Evolutionary conservation across 1,140 invertebrate genomes (phyloP).

Genomic region (Dreissena rostriformis): DNA sequence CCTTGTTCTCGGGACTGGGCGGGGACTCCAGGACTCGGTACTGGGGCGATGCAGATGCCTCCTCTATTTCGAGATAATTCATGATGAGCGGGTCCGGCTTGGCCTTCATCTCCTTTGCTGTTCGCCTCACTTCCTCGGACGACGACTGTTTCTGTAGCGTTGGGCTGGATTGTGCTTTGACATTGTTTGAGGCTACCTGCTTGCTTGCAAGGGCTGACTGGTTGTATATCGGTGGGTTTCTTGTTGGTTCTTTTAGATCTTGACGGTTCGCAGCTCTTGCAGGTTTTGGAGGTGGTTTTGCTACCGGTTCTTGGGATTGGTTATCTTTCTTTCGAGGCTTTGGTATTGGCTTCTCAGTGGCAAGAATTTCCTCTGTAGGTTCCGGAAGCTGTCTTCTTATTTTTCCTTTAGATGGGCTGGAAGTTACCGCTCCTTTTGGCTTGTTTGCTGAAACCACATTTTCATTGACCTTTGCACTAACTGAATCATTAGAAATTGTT

Average conservation of each 20-base stretch:
- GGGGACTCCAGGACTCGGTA: conserved; percentile 78
- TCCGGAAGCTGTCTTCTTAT: conserved; percentile 72
- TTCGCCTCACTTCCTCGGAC: conserved; percentile 63
- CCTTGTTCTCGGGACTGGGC: conserved; percentile 74
- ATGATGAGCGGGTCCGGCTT: conserved; percentile 75
- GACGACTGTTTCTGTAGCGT: conserved; percentile 71
- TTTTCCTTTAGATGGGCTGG: too few relatives aligned
- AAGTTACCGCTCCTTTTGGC: too few relatives aligned
- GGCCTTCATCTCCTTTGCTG: conserved; percentile 76
- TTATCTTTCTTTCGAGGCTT: conserved; percentile 58
- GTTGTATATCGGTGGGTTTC: conserved; percentile 19
- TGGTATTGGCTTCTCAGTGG: conserved; percentile 56
- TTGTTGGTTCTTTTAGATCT: conserved; percentile 37
- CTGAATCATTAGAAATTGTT: too few relatives aligned
- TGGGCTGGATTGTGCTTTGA: conserved; percentile 29
- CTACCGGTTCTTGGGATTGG: conserved; percentile 25
- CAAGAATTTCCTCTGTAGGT: conserved; percentile 69
- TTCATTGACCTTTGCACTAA: too few relatives aligned
- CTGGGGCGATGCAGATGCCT: conserved; percentile 74
- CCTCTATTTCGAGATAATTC: conserved; percentile 74
- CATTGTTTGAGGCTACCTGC: neutral
- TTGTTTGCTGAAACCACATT: too few relatives aligned
- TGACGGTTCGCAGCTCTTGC: conserved; percentile 31
- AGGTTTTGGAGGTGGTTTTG: conserved; percentile 46
- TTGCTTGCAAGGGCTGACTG: conserved; percentile 20